These are phyloP conservation scores for Eretmocerus hayati DNA, from an alignment of 2,888 invertebrate species.

Conservation along the genomic window DNA sequence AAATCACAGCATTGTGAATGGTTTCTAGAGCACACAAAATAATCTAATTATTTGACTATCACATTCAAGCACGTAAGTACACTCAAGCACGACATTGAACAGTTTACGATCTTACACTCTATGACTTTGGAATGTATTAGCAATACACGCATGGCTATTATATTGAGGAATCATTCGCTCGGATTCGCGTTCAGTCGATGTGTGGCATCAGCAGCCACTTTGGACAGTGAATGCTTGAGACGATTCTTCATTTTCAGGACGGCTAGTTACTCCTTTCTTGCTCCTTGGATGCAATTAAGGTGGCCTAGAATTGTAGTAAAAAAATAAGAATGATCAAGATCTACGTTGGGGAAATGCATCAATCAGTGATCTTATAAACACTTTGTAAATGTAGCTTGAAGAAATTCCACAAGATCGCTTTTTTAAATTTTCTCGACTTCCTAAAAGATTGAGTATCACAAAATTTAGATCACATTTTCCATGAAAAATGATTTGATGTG, in stretches of 20 bases:
- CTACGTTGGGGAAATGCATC: too few relatives aligned
- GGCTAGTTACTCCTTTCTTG: conserved; percentile 10
- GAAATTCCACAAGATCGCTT: too few relatives aligned
- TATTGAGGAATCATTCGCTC: conserved; percentile 1
- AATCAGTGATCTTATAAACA: too few relatives aligned
- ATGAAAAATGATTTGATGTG: too few relatives aligned
- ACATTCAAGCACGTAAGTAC: conserved; percentile 4
- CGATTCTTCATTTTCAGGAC: conserved; percentile 6
- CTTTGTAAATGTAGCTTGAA: too few relatives aligned
- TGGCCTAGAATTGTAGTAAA: conserved; percentile 12
- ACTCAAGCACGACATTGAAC: too few relatives aligned
- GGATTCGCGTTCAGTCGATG: conserved; percentile 1
- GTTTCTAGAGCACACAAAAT: not conserved
- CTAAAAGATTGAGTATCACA: too few relatives aligned
- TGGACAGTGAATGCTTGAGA: conserved; percentile 1
- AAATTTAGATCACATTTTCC: too few relatives aligned
- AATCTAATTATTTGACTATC: conserved; percentile 6
- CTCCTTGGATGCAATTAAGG: conserved; percentile 11
- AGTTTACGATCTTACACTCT: too few relatives aligned
- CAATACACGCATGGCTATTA: conserved; percentile 4
- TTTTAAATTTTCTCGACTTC: too few relatives aligned
- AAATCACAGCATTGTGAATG: conserved; percentile 15
- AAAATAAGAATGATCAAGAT: too few relatives aligned
- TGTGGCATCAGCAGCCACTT: conserved; percentile 9
- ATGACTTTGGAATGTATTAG: conserved; percentile 17